These are phyloP conservation scores for Lepeophtheirus nordmannii DNA, from an alignment of 2,888 invertebrate genomes.

Conservation along the genomic window DNA sequence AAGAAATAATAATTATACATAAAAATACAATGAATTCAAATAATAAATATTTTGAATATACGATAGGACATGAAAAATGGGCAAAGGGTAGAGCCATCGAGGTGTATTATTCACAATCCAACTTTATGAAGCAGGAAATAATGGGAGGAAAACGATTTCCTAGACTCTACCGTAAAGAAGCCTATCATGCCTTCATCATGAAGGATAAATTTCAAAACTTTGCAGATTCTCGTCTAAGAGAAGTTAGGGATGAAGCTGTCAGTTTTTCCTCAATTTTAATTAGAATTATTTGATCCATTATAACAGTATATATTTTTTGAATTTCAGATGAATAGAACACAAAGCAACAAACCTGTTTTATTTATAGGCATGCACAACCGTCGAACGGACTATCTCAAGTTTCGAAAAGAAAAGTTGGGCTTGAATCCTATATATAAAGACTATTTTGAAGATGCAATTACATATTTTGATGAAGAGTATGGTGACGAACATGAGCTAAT, in stretches of 20 bases:
- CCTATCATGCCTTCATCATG: neutral
- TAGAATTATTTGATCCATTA: neutral
- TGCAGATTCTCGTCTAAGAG: neutral
- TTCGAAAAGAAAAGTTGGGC: neutral
- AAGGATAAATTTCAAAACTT: conserved; percentile 2
- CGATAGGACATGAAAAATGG: conserved; percentile 8
- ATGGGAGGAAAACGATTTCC: conserved; percentile 15
- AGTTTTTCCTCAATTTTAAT: neutral
- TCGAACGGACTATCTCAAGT: conserved; percentile 18
- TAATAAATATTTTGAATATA: neutral
- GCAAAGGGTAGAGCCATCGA: conserved; percentile 9
- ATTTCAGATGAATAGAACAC: neutral
- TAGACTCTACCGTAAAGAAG: neutral
- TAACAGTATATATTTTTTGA: neutral
- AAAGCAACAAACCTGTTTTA: neutral
- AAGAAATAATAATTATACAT: neutral
- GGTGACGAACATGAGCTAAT: neutral
- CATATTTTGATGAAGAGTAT: conserved; percentile 13
- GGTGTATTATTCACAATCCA: neutral
- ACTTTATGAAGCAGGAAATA: conserved; percentile 20
- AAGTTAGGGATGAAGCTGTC: neutral
- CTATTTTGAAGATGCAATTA: conserved; percentile 18
- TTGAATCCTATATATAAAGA: conserved; percentile 4
- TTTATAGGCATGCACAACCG: conserved; percentile 18
- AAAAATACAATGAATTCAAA: neutral